Conservation (phyloP, 1,140 invertebrate genomes). For the Aplysia californica region DNA sequence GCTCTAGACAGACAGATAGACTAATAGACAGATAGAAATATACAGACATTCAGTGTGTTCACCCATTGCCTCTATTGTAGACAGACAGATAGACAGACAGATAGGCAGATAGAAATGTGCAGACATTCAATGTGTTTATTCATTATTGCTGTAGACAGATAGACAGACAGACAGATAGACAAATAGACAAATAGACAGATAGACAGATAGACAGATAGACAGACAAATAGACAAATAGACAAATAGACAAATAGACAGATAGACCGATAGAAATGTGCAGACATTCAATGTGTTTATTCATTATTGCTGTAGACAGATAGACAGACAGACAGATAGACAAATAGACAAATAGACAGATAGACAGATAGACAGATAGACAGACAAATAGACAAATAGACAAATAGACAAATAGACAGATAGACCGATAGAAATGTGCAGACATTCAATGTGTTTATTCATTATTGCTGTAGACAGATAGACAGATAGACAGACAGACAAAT, state of each 20-base stretch:
- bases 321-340: constrained; percentile 9
- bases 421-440: not conserved
- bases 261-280: not conserved
- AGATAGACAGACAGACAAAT: constrained; percentile 17
- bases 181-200: constrained; percentile 18
- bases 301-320: no score
- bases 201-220: not conserved
- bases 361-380: not conserved
- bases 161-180: constrained; percentile 4
- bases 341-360: constrained; percentile 17
- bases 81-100: constrained; percentile 4
- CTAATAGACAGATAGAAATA: constrained; percentile 1
- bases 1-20: constrained; percentile 11
- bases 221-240: constrained; percentile 21
- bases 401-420: constrained; percentile 8
- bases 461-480: not conserved
- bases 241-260: constrained; percentile 14
- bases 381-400: constrained; percentile 24
- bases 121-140: no score
- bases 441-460: no score
- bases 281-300: no score
- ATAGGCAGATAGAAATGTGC: not conserved
- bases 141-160: no score
- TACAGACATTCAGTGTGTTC: constrained; percentile 12
- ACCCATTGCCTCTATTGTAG: no score